Base-by-base conservation (phyloP, 2,797 vertebrate genomes). In the Malurus leucopterus region DNA sequence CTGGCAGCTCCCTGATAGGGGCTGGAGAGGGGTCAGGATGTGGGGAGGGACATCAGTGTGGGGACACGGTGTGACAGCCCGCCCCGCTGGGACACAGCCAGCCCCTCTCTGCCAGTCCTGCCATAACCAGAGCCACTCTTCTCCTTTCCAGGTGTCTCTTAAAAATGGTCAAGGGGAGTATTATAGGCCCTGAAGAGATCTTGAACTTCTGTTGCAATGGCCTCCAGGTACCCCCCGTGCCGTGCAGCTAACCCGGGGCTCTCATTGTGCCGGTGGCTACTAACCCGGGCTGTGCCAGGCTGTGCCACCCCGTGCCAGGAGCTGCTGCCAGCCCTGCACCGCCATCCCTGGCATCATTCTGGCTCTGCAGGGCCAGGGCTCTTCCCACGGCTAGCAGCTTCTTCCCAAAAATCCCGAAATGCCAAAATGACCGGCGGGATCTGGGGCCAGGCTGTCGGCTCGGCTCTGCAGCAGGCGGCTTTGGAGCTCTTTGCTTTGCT, bases 191-290 rank as follows among this genome's bases (percentile, higher is more conserved):
- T 40, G 91, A 92, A 88, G 86, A 94, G 46, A 90, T 95, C 89
- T 88, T 95, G 84, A 84, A 8, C 84, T 92, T 92, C 93, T 92
- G 84, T 93, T 93, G 88, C 92, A 89, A 88, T 93, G 92, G 91
- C 70, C 80, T 91, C 70, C 93, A 95, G 89, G 90, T 91, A 92
- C 53, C 69, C 69, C 20, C 6, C 3, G 3, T 84, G 88, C 92
- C 2, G 10, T 82, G 73, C 55, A 44, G 15, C 51, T 93, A 92
- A 87, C 74, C 54, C 2, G 2, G n/a, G 53, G 69, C 29, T 84
- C 36, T 49, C 1, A 0, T 27, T 7, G 36, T 71, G 81, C 62
- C 5, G 1, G 57, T 0, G 7, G 68, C 88, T 86, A 75, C 93
- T 94, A 92, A 90, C 74, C 58, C 51, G 59, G 59, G 57, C 64